Base-by-base conservation (phyloP, 2,797 vertebrate genomes). In the Enteromius viviparus region DNA sequence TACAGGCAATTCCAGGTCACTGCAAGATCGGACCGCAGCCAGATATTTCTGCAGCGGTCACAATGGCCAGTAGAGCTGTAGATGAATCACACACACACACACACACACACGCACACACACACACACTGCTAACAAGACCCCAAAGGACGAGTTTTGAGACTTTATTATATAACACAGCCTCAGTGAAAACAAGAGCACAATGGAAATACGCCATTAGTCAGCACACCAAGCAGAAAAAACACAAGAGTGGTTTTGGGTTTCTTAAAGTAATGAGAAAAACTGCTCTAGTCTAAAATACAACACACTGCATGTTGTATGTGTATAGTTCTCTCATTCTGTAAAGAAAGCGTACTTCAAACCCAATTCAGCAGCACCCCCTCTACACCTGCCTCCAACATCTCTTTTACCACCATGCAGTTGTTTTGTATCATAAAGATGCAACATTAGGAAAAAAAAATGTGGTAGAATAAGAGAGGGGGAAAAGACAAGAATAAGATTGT, bases 401-500 rank as follows among this genome's bases (percentile, higher is more conserved):
- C 70, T 74, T 75, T 37, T 51, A 74, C 21, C 47, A 6, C 60
- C 58, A 42, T 42, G 40, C 40, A 47, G 78, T 80, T 75, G 70
- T 64, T 81, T 55, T 51, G 66, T 74, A 77, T 80, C 74, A 80
- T 86, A 84, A 78, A 75, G 80, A 80, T 76, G 81, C 81, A 69
- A 78, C 42, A 55, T 70, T 49, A 80, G 55, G 65, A 71, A 34
- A 32, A 72, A 34, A 60, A 62, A 64, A 21, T 72, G 69, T 32
- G 69, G 55, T 64, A 12, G 76, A 68, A 78, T 69, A 49, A 74
- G 58, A 68, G 26, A 34, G n/a, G 72, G 64, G 45, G 37, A 53
- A 77, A 76, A 62, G 76, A 72, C 96, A 95, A 96, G 95, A 97
- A 89, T 88, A 95, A 96, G 94, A 96, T 96, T 96, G 95, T 97